These are phyloP conservation scores for Ganaspis sp. DNA, from an alignment of 1,140 invertebrate genomes.

Conservation along the genomic window DNA sequence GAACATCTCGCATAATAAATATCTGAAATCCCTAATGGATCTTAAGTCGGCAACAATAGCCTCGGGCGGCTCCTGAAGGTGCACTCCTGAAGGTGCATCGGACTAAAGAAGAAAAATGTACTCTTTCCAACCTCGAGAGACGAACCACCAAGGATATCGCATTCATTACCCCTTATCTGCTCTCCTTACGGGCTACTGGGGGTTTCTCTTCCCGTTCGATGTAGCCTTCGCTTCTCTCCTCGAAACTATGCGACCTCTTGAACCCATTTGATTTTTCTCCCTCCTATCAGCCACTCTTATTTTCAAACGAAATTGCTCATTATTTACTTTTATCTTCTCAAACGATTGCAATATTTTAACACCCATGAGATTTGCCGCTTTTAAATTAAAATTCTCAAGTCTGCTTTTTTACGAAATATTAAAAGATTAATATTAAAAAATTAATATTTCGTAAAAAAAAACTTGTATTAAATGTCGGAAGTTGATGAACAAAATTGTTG, in stretches of 20 bases:
- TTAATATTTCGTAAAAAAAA: too few species aligned
- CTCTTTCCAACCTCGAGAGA: background rate
- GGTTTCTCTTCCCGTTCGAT: constrained; percentile 35
- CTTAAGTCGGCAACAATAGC: constrained; percentile 54
- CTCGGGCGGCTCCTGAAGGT: constrained; percentile 27
- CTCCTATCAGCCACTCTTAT: background rate
- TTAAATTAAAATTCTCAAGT: too few species aligned
- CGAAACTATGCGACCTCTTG: constrained; percentile 18
- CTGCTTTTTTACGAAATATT: too few species aligned
- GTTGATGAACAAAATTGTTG: too few species aligned
- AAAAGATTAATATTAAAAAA: too few species aligned
- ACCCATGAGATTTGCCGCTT: too few species aligned
- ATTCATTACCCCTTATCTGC: constrained; percentile 59
- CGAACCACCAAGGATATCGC: constrained; percentile 47
- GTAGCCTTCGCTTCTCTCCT: constrained; percentile 29
- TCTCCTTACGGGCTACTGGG: constrained; percentile 50
- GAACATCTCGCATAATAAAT: constrained; percentile 50
- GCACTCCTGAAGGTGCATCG: background rate
- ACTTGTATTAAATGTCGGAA: too few species aligned
- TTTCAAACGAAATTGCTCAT: background rate
- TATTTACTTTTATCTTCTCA: background rate
- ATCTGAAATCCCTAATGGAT: constrained; percentile 55
- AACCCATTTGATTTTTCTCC: background rate
- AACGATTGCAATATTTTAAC: background rate
- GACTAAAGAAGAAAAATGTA: background rate